These are phyloP conservation scores for Falcunculus frontatus DNA, from an alignment of 2,113 vertebrate genomes.

Conservation along the genomic window DNA sequence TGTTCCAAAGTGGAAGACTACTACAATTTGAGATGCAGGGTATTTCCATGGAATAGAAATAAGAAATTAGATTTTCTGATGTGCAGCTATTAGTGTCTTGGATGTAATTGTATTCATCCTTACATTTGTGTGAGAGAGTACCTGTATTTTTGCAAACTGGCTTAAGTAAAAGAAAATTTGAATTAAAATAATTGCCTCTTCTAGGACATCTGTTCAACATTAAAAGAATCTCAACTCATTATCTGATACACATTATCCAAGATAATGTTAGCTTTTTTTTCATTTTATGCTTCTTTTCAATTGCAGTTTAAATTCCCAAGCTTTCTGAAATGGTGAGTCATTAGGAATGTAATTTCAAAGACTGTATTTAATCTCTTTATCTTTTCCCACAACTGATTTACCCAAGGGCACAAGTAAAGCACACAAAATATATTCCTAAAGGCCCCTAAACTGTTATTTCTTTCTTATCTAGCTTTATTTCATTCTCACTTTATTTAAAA, in stretches of 20 bases:
- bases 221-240: neutral
- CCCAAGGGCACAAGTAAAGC: slow-evolving; percentile 20
- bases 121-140: neutral
- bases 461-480: slow-evolving; percentile 5
- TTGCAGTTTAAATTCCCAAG: slow-evolving; percentile 38
- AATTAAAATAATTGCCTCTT: slow-evolving; percentile 3
- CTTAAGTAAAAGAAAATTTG: neutral
- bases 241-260: neutral
- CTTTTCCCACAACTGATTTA: slow-evolving; percentile 55
- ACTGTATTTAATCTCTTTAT: slow-evolving; percentile 52
- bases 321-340: slow-evolving; percentile 36
- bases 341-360: slow-evolving; percentile 44
- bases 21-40: neutral
- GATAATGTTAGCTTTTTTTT: neutral
- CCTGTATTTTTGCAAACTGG: neutral
- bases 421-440: neutral
- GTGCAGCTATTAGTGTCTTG: neutral
- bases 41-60: neutral
- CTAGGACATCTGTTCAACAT: neutral
- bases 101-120: neutral
- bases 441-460: neutral
- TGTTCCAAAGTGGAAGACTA: neutral
- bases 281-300: slow-evolving; percentile 17
- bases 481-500: slow-evolving; percentile 23
- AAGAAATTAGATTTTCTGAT: neutral